Evolutionary conservation across 2,797 vertebrate genomes (phyloP).

Genomic region (Emys orbicularis): DNA sequence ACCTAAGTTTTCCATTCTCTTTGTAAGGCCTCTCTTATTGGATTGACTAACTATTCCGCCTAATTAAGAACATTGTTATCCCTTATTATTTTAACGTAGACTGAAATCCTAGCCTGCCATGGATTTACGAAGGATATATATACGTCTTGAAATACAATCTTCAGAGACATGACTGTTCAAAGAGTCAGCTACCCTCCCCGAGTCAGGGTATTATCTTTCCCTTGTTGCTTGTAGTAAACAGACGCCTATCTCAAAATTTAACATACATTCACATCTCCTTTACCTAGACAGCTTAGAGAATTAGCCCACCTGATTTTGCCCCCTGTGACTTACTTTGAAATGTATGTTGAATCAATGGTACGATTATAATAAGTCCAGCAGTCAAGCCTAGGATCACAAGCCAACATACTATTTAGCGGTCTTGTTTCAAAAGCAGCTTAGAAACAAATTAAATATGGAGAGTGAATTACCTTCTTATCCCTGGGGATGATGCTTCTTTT

Average conservation of each 20-base stretch:
- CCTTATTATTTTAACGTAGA: conserved; percentile 55
- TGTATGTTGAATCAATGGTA: conserved; percentile 52
- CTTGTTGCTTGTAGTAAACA: conserved; percentile 40
- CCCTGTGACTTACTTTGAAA: conserved; percentile 64
- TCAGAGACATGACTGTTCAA: conserved; percentile 47
- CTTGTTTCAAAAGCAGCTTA: conserved; percentile 73
- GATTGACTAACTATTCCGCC: conserved; percentile 18
- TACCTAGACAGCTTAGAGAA: conserved; percentile 63
- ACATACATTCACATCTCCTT: conserved; percentile 11
- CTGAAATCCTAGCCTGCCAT: conserved; percentile 57
- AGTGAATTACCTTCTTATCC: conserved; percentile 67
- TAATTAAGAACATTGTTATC: conserved; percentile 41
- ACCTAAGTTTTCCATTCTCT: conserved; percentile 58
- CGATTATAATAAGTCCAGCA: conserved; percentile 62
- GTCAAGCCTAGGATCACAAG: conserved; percentile 69
- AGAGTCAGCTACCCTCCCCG: conserved; percentile 43
- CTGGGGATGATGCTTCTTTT: conserved; percentile 67
- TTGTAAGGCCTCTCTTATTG: conserved; percentile 22
- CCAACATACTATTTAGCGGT: conserved; percentile 65
- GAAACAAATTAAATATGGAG: conserved; percentile 73
- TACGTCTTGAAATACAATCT: conserved; percentile 58
- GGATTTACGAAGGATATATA: conserved; percentile 49
- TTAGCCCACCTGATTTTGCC: conserved; percentile 57
- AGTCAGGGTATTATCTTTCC: conserved; percentile 21
- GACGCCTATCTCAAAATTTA: conserved; percentile 60